Conservation (phyloP, 2,113 vertebrate genomes). For the Meleagris gallopavo region DNA sequence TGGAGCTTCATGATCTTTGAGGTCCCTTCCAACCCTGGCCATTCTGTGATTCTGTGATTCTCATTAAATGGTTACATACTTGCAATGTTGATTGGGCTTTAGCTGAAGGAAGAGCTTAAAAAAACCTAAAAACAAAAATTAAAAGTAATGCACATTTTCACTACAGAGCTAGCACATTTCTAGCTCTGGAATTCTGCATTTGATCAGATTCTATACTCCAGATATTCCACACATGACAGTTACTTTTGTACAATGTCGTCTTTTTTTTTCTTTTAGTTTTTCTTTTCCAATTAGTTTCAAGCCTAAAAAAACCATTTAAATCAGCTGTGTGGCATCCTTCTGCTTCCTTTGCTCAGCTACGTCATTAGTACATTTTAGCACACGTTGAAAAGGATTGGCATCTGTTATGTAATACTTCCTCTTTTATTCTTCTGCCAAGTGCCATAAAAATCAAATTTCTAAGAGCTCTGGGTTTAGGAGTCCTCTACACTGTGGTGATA, state of each 20-base stretch:
- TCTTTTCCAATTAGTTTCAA: neutral
- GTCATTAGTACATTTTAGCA: neutral
- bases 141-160: neutral
- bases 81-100: neutral
- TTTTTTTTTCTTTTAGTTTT: neutral
- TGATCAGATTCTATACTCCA: neutral
- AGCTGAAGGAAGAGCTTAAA: neutral
- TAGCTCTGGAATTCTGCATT: neutral
- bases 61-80: no score
- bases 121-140: neutral
- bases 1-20: no score
- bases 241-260: neutral
- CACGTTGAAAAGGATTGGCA: neutral
- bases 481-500: neutral
- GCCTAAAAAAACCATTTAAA: neutral
- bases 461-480: neutral
- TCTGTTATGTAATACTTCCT: neutral
- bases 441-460: neutral
- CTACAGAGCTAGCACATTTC: neutral
- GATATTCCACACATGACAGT: neutral
- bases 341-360: neutral
- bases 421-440: neutral
- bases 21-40: no score
- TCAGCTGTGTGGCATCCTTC: neutral
- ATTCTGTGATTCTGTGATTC: no score